phyloP scores from a whole-genome alignment of 2,113 vertebrate genomes.

The Aptenodytes forsteri region DNA sequence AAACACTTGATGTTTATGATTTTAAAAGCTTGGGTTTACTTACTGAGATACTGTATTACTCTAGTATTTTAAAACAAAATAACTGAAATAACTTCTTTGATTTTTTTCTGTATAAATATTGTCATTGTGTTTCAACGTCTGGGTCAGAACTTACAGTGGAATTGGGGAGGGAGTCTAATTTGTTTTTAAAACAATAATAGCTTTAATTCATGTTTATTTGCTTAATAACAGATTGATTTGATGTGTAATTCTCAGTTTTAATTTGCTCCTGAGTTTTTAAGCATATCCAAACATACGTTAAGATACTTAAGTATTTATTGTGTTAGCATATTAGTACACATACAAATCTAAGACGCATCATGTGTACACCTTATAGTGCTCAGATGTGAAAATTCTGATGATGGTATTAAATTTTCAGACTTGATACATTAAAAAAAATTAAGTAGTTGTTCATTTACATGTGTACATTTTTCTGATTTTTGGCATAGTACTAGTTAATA shows the following conservation, averaged over 20 bases:
- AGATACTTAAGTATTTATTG: background rate
- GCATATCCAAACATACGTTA: background rate
- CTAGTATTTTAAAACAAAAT: background rate
- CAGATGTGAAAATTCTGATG: background rate
- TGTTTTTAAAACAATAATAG: background rate
- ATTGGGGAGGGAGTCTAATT: background rate
- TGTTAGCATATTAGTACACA: background rate
- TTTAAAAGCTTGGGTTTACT: background rate
- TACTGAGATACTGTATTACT: background rate
- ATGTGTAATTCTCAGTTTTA: background rate
- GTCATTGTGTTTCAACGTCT: background rate
- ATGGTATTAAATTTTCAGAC: background rate
- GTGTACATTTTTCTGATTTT: background rate
- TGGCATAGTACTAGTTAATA: background rate
- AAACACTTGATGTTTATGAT: background rate
- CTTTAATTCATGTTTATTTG: background rate
- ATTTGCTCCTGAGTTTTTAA: background rate
- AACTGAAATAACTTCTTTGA: fast-evolving
- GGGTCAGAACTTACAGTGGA: background rate
- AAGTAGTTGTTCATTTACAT: background rate
- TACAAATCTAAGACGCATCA: background rate
- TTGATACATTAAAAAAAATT: background rate
- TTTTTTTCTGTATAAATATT: background rate
- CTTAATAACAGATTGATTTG: background rate
- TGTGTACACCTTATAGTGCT: background rate